Conservation (phyloP, 2,888 invertebrate species). For the Synanthedon andrenaeformis region DNA sequence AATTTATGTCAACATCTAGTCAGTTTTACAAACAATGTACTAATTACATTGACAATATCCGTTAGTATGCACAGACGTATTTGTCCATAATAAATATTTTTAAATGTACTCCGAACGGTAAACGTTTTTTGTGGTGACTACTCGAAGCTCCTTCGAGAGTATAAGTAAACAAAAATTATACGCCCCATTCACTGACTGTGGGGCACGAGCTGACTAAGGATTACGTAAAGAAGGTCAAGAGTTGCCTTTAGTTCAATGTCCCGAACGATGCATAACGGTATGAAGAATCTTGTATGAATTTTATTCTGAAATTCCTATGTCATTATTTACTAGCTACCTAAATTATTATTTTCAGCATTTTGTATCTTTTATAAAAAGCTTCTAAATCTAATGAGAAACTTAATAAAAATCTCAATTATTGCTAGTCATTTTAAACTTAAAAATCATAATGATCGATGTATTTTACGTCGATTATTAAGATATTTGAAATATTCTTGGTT, state of each 20-base stretch:
- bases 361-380: no score
- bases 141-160: constrained; percentile 48
- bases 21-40: constrained; percentile 15
- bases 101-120: constrained; percentile 35
- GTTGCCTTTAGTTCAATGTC: neutral
- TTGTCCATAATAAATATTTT: constrained; percentile 46
- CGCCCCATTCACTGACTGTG: constrained; percentile 40
- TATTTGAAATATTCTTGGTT: no score
- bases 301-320: no score
- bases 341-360: no score
- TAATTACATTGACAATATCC: constrained; percentile 28
- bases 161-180: constrained; percentile 63
- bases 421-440: no score
- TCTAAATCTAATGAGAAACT: no score
- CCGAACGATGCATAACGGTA: neutral
- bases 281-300: no score
- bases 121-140: constrained; percentile 30
- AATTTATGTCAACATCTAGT: constrained; percentile 3
- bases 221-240: constrained; percentile 21
- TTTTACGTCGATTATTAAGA: no score
- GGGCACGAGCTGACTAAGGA: constrained; percentile 41
- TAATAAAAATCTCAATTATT: no score
- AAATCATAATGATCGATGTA: no score
- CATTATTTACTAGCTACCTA: no score
- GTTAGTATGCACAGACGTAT: constrained; percentile 26